Conservation (phyloP, 2,797 vertebrate genomes). For the Oryzias sinensis region DNA sequence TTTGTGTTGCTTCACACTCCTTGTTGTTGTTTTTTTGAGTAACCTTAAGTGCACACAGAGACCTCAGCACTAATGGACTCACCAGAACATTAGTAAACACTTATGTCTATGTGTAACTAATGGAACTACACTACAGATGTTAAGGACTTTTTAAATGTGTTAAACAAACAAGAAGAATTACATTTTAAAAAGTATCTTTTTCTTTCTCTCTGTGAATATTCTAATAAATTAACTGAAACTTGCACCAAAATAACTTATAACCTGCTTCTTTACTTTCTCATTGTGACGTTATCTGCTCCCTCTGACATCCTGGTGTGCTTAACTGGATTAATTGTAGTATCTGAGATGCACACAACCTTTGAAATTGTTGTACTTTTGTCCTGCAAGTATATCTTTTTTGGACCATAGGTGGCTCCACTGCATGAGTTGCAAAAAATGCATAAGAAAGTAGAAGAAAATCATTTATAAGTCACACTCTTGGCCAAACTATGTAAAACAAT, state of each 20-base stretch:
- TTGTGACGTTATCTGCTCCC: background rate
- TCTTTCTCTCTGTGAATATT: constrained; percentile 78
- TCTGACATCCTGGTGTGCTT: constrained; percentile 17
- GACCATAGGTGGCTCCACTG: too few relatives aligned
- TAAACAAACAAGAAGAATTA: constrained; percentile 18
- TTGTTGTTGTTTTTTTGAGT: constrained; percentile 23
- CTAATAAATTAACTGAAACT: constrained; percentile 77
- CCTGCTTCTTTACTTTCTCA: constrained; percentile 6
- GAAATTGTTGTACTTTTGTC: background rate
- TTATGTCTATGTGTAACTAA: constrained; percentile 43
- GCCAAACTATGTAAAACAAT: too few relatives aligned
- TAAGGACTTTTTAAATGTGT: constrained; percentile 44
- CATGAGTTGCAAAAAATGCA: too few relatives aligned
- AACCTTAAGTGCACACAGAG: constrained; percentile 30
- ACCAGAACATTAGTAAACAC: constrained; percentile 52
- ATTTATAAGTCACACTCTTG: too few relatives aligned
- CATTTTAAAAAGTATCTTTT: constrained; percentile 44
- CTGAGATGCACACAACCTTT: background rate
- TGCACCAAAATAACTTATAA: constrained; percentile 56
- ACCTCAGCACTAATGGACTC: constrained; percentile 51
- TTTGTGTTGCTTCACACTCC: constrained; percentile 9
- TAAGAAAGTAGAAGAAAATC: too few relatives aligned
- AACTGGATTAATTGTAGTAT: background rate
- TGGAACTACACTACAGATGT: constrained; percentile 33
- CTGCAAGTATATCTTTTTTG: background rate